These are phyloP conservation scores for Bombyx mandarina DNA, from an alignment of 1,140 invertebrate species.

Conservation along the genomic window DNA sequence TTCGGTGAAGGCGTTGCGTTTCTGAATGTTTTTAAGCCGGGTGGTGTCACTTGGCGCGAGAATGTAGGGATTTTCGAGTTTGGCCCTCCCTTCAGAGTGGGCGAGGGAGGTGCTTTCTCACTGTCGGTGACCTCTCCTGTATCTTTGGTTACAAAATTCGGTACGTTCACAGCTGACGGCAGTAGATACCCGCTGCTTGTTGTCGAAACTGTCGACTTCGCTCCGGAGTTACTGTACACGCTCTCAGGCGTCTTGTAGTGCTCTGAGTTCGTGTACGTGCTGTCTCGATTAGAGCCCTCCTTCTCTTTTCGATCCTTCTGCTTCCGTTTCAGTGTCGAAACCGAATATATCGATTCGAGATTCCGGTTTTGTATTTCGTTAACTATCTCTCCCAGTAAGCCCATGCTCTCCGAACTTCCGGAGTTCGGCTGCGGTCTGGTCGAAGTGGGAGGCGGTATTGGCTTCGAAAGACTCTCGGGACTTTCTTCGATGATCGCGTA, in stretches of 20 bases:
- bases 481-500: conserved; percentile 89
- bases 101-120: conserved; percentile 47
- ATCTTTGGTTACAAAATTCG: conserved; percentile 56
- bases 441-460: conserved; percentile 26
- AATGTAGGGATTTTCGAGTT: conserved; percentile 63
- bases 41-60: conserved; percentile 66
- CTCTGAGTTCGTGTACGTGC: conserved; percentile 56
- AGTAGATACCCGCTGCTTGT: conserved; percentile 81
- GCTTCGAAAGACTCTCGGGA: conserved; percentile 51
- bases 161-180: conserved; percentile 77
- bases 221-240: conserved; percentile 73
- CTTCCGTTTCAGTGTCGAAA: conserved; percentile 76
- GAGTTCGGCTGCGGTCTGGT: conserved; percentile 54
- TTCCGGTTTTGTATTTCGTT: conserved; percentile 88
- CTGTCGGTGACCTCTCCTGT: conserved; percentile 27
- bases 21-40: conserved; percentile 61
- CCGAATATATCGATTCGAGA: conserved; percentile 88
- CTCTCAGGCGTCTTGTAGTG: conserved; percentile 74
- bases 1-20: conserved; percentile 50
- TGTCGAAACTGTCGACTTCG: conserved; percentile 74
- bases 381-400: conserved; percentile 86
- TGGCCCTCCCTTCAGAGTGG: conserved; percentile 36
- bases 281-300: conserved; percentile 43
- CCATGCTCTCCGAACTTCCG: conserved; percentile 74
- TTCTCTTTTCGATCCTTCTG: conserved; percentile 71